Percentiles rank a stretch among this genome's conserved stretches.
phyloP scores from a whole-genome alignment of 1,140 invertebrate genomes.

The Propsilocerus akamusi region DNA sequence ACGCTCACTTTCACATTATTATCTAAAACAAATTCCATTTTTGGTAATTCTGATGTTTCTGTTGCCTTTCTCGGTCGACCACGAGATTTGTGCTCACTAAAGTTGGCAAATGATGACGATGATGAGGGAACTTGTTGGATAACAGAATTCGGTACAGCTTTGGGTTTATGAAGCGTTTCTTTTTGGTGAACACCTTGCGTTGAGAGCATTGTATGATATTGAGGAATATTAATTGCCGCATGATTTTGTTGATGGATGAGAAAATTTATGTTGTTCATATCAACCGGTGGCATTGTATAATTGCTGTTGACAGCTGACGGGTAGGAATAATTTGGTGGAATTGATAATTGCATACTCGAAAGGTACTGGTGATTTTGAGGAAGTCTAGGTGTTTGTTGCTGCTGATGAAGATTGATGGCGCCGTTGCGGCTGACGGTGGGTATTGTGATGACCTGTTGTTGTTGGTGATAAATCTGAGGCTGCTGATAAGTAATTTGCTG shows the following conservation, averaged over 20 bases:
- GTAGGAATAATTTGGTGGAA: too few species aligned
- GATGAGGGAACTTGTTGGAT: not conserved
- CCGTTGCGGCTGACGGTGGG: too few species aligned
- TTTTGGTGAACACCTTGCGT: not conserved
- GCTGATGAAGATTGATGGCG: not conserved
- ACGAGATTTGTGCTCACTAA: too few species aligned
- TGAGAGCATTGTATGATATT: not conserved
- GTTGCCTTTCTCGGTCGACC: too few species aligned
- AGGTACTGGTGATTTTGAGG: conserved; percentile 16
- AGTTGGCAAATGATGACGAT: not conserved
- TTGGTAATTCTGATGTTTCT: not conserved
- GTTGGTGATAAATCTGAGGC: conserved; percentile 8
- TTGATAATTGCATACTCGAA: conserved; percentile 18
- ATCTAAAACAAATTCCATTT: not conserved
- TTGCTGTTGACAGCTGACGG: conserved; percentile 11
- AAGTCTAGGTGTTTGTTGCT: conserved; percentile 17
- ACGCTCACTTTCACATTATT: not conserved
- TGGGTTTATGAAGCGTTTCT: not conserved
- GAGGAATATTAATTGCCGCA: not conserved
- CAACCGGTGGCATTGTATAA: not conserved
- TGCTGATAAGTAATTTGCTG: conserved; percentile 8
- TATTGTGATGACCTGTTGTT: conserved; percentile 8
- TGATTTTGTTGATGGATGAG: not conserved
- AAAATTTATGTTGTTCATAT: not conserved
- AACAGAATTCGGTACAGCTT: not conserved